Conservation (phyloP, 2,888 invertebrate species). For the Pristionchus japonicus region DNA sequence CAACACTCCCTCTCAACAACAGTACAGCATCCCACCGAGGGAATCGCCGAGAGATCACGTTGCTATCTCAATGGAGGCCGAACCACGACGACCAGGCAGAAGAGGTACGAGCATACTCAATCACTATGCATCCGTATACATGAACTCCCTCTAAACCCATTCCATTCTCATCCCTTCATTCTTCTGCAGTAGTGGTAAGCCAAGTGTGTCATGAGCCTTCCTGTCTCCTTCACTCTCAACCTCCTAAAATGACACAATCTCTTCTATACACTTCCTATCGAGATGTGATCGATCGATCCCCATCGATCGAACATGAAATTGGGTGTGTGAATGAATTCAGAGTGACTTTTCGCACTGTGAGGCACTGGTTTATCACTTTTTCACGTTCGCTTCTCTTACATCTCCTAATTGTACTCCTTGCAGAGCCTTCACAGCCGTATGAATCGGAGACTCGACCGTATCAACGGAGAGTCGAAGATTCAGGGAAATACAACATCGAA, state of each 20-base stretch:
- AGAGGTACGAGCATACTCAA: conserved; percentile 52
- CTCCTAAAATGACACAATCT: conserved; percentile 20
- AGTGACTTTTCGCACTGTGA: neutral
- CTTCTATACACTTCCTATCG: conserved; percentile 11
- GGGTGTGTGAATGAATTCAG: conserved; percentile 32
- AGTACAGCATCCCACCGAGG: conserved; percentile 15
- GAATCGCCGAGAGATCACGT: conserved; percentile 51
- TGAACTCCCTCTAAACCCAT: too few relatives aligned
- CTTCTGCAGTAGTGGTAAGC: conserved; percentile 41
- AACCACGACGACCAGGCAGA: conserved; percentile 61
- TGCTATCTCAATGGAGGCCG: conserved; percentile 61
- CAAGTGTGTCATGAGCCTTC: conserved; percentile 38
- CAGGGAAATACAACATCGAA: conserved; percentile 53
- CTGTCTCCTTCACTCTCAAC: conserved; percentile 18
- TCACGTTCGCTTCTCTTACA: too few relatives aligned
- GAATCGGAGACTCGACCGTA: conserved; percentile 53
- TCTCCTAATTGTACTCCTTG: too few relatives aligned
- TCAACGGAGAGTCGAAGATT: conserved; percentile 57
- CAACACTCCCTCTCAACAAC: neutral
- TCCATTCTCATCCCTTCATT: neutral
- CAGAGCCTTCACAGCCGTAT: neutral
- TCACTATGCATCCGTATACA: too few relatives aligned
- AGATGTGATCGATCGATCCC: conserved; percentile 15
- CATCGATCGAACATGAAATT: neutral
- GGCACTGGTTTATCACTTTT: too few relatives aligned